These are phyloP conservation scores for Brachymystax lenok DNA, from an alignment of 2,797 vertebrate species.

Conservation along the genomic window DNA sequence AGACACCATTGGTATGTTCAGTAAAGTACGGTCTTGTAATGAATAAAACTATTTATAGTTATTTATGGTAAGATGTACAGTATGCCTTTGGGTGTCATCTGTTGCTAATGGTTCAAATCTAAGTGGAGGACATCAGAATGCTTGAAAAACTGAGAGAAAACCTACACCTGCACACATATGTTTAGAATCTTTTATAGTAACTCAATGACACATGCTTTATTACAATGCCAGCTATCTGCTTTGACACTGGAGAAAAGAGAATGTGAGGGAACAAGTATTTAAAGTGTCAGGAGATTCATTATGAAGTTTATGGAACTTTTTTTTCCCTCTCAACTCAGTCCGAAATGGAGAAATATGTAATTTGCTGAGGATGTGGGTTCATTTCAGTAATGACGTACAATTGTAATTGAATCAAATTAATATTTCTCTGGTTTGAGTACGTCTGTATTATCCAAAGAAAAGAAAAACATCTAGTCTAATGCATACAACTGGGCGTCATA, in stretches of 20 bases:
- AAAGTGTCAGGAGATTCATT: conserved; percentile 42
- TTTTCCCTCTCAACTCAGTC: conserved; percentile 27
- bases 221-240: conserved; percentile 31
- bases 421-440: conserved; percentile 20
- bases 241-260: not conserved
- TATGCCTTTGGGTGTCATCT: not conserved
- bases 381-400: conserved; percentile 52
- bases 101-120: not conserved
- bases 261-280: not conserved
- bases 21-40: not conserved
- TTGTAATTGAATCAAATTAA: conserved; percentile 48
- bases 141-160: not conserved
- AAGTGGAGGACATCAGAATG: not conserved
- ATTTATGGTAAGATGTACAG: not conserved
- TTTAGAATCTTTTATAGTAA: conserved; percentile 3
- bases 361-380: conserved; percentile 63
- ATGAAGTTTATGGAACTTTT: conserved; percentile 35
- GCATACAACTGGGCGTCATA: conserved; percentile 32
- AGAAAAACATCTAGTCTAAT: conserved; percentile 33
- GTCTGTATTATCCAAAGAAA: conserved; percentile 24
- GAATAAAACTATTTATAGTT: not conserved
- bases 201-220: conserved; percentile 20
- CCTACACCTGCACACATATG: not conserved
- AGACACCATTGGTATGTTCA: not conserved
- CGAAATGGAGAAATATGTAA: conserved; percentile 40